Evolutionary conservation across 2,797 vertebrate species (phyloP), one percentile per base, ranked within the genome.

Genomic region (Remorina albescens): DNA sequence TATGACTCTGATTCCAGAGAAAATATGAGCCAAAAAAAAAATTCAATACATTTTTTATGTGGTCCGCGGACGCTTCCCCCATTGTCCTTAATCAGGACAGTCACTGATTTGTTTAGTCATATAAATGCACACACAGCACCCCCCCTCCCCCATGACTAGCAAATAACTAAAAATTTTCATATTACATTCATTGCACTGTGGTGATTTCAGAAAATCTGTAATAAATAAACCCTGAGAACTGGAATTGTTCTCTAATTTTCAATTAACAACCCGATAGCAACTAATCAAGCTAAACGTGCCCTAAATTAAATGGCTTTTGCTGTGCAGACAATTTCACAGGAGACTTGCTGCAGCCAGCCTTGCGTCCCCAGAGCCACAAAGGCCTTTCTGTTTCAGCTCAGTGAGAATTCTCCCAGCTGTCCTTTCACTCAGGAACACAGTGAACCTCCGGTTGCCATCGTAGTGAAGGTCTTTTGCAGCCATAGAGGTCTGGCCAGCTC

Each of bases 371-470:
- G 67, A 88, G 82, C 86, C 89, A 95, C 95, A 95, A 95, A 95
- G 93, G 85, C 89, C 90, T 94, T 95, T 95, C 94, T 95, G 95
- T 95, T 95, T 80, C 68, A 93, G 93, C 93, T 82, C 91, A 94
- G 93, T 94, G 95, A 95, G 94, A 95, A 95, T 94, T 94, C 94
- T 94, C 91, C 93, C 93, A 92, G 93, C 94, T 91, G 94, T 94
- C 94, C 92, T 93, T 95, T 95, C 92, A 94, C 93, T 94, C 86
- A 94, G 93, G 94, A 94, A 95, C 94, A 95, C 88, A 94, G 88
- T 92, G 95, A 95, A 95, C 95, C 94, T 95, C 95, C 95, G 94
- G 94, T 95, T 95, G 94, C 95, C 93, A 94, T 95, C 94, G 91
- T 93, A 92, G 93, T 93, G 92, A 93, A 91, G 92, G 92, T 93